phyloP scores from a whole-genome alignment of 2,888 invertebrate genomes.

The Papilio protenor region DNA sequence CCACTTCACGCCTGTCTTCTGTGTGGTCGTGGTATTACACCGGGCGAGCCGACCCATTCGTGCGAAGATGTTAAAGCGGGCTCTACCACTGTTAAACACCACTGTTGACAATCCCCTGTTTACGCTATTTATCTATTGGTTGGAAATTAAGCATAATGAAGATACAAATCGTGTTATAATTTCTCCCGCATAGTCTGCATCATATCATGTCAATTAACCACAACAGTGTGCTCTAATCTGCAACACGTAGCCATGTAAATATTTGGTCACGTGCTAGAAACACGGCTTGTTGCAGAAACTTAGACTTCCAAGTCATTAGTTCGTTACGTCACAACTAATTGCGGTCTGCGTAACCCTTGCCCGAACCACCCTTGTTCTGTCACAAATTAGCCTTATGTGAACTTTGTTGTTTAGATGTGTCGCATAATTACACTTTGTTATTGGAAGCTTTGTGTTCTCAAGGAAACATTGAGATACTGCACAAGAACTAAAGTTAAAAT shows the following conservation, averaged over 20 bases:
- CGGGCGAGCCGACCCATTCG: no score
- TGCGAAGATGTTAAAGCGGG: no score
- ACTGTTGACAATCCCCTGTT: no score
- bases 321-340: conserved; percentile 74
- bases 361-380: conserved; percentile 61
- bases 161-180: no score
- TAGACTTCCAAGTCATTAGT: conserved; percentile 75
- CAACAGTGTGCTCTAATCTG: neutral
- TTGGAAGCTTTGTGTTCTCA: neutral
- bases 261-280: conserved; percentile 49
- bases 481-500: neutral
- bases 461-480: neutral
- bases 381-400: conserved; percentile 62
- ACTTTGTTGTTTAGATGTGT: conserved; percentile 36
- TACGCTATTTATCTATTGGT: no score
- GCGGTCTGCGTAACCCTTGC: conserved; percentile 61
- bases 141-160: no score
- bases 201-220: neutral
- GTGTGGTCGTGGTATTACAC: no score
- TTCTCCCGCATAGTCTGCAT: no score
- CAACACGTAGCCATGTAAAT: conserved; percentile 13
- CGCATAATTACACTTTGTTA: conserved; percentile 16
- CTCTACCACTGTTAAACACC: no score
- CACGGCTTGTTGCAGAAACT: conserved; percentile 58
- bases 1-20: no score